Evolutionary conservation across 2,888 invertebrate genomes (phyloP).

Genomic region (Epinotia nisella): DNA sequence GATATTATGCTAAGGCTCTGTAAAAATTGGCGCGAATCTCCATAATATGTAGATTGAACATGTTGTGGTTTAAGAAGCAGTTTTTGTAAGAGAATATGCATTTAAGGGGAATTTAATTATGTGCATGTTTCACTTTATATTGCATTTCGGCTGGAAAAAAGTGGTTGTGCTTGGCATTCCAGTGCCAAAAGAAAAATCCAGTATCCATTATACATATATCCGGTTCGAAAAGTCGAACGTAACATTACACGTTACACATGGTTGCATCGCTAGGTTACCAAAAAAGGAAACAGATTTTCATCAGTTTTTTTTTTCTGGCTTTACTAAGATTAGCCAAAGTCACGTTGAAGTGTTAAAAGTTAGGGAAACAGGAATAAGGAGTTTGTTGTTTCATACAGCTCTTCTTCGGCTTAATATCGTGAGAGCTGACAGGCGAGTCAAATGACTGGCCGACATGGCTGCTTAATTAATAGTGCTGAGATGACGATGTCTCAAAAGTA

Average conservation of each 20-base stretch:
- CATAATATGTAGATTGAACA: conserved; percentile 71
- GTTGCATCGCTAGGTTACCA: background rate
- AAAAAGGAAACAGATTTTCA: too few species aligned
- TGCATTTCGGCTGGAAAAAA: conserved; percentile 28
- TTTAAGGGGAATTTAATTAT: conserved; percentile 40
- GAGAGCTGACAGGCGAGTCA: too few species aligned
- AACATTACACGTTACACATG: background rate
- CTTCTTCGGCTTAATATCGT: too few species aligned
- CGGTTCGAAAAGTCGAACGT: conserved; percentile 3
- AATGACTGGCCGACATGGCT: too few species aligned
- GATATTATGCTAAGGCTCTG: conserved; percentile 44
- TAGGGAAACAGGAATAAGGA: too few species aligned
- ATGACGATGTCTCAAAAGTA: too few species aligned
- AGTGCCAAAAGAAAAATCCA: conserved; percentile 19
- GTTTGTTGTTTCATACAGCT: too few species aligned
- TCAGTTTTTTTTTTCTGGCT: too few species aligned
- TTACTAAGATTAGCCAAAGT: too few species aligned
- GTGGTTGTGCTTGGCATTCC: conserved; percentile 14
- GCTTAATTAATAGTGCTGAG: too few species aligned
- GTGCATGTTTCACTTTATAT: conserved; percentile 29
- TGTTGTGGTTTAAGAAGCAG: conserved; percentile 38
- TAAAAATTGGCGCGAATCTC: conserved; percentile 56
- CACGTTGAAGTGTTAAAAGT: too few species aligned
- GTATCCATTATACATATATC: conserved; percentile 13
- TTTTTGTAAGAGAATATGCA: conserved; percentile 40